These are phyloP conservation scores for Taeniopygia guttata DNA, from an alignment of 2,797 vertebrate genomes.

Conservation along the genomic window DNA sequence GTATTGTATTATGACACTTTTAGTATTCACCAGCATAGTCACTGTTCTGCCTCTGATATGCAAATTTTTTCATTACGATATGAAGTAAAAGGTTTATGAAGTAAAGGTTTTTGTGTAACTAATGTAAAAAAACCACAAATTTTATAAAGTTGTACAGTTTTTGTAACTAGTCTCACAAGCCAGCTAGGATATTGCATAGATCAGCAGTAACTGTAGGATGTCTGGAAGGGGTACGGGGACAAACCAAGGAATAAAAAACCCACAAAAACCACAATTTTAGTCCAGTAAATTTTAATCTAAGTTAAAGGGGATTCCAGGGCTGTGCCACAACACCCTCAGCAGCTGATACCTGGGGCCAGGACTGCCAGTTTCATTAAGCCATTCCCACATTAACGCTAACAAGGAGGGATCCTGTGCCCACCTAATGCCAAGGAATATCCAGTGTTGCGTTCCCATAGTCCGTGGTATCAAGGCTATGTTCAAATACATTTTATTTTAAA, in stretches of 20 bases:
- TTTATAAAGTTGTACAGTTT: constrained; percentile 99
- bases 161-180: constrained; percentile 73
- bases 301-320: constrained; percentile 60
- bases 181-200: constrained; percentile 68
- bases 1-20: constrained; percentile 87
- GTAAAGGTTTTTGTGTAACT: constrained; percentile 97
- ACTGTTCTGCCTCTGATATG: constrained; percentile 85
- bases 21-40: constrained; percentile 96
- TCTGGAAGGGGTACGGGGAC: constrained; percentile 61
- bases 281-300: constrained; percentile 51
- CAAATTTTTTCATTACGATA: constrained; percentile 83
- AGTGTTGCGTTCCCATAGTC: constrained; percentile 54
- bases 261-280: not conserved
- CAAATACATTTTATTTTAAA: constrained; percentile 86
- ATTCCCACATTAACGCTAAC: constrained; percentile 32
- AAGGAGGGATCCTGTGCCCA: not conserved
- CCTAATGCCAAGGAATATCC: constrained; percentile 15
- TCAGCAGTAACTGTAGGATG: constrained; percentile 66
- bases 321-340: constrained; percentile 44
- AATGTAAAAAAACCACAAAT: constrained; percentile 96
- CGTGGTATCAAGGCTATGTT: constrained; percentile 73
- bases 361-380: not conserved
- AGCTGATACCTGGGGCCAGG: constrained; percentile 3
- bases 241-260: not conserved
- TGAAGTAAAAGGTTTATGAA: constrained; percentile 98